Percentiles rank a stretch among this genome's conserved stretches.
These are phyloP conservation scores for Myotis planiceps DNA, from an alignment of 2,797 vertebrate species.

Conservation along the genomic window DNA sequence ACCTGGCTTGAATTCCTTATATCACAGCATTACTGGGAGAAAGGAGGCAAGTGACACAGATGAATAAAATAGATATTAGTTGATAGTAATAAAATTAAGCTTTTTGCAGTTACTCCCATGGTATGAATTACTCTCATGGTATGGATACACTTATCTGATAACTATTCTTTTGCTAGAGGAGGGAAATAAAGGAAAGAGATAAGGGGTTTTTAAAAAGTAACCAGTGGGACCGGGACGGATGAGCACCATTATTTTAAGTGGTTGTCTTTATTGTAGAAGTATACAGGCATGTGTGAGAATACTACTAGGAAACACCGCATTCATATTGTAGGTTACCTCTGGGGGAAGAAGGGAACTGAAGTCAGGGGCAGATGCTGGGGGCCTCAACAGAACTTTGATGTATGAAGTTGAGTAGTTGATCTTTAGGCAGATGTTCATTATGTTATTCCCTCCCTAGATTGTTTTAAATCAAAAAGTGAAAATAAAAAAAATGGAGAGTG, in stretches of 20 bases:
- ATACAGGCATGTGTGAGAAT: background rate
- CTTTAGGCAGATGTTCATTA: background rate
- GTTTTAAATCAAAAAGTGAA: background rate
- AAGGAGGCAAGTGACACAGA: background rate
- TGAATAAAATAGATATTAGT: background rate
- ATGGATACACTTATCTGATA: background rate
- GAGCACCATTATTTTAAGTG: background rate
- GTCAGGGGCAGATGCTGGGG: rapidly evolving
- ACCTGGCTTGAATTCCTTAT: background rate
- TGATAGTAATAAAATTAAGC: background rate
- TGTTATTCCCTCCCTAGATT: background rate
- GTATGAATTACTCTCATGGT: background rate
- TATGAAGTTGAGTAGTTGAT: background rate
- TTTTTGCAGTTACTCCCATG: background rate
- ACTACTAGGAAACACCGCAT: background rate
- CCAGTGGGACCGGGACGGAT: too few relatives aligned
- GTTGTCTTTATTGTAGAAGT: background rate
- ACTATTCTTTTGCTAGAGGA: background rate
- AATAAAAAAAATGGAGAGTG: background rate
- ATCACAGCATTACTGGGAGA: background rate
- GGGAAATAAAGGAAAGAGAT: background rate
- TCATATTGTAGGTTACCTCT: background rate
- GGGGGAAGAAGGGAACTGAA: background rate
- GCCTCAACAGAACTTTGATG: background rate
- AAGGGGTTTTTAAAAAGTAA: background rate